Evolutionary conservation across 2,888 invertebrate species (phyloP), one percentile per base, ranked within the genome.

Genomic region (Yponomeuta sedellus): DNA sequence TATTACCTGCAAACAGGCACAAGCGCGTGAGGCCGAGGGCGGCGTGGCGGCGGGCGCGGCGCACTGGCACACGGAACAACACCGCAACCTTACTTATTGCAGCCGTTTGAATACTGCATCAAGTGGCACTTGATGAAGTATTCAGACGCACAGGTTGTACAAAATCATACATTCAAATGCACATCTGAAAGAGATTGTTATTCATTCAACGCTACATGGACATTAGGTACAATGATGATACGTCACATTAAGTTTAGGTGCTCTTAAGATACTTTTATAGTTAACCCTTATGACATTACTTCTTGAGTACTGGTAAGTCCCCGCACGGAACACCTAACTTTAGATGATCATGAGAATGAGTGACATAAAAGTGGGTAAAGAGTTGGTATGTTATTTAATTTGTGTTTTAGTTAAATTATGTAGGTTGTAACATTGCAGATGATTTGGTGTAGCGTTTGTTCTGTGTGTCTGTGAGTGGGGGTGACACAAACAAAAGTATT

Each of bases 281-380:
- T 82, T 80, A 78, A 77, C 77, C 74, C 76, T 77, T 76, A 74
- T 74, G 65, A 69, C 67, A 67, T 72, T 74, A 76, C 75, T 78
- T 76, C 44, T 52, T 52, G 78, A 20, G 20, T 20, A 16, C 73
- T 71, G 71, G 67, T 16, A 79, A 69, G 77, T 71, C 75, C 86
- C 88, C 90, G 92, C 90, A 90, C 90, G 90, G 90, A 90, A 87
- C 86, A 87, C 90, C 87, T 85, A 86, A 88, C 86, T 87, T 86
- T 82, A n/a, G 68, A 67, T 68, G 66, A 63, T 16, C 25, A 59
- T 58, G 64, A 25, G 57, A 56, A 67, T 57, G 58, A 64, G 28
- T 28, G 52, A 20, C 19, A 44, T 63, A 63, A 34, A 34, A n/a
- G n/a, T 61, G 6, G 22, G 8, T 28, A 52, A 20, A 20, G 40